Evolutionary conservation across 2,888 invertebrate genomes (phyloP), one percentile per base, ranked within the genome.

Genomic region (Elysia crispata): DNA sequence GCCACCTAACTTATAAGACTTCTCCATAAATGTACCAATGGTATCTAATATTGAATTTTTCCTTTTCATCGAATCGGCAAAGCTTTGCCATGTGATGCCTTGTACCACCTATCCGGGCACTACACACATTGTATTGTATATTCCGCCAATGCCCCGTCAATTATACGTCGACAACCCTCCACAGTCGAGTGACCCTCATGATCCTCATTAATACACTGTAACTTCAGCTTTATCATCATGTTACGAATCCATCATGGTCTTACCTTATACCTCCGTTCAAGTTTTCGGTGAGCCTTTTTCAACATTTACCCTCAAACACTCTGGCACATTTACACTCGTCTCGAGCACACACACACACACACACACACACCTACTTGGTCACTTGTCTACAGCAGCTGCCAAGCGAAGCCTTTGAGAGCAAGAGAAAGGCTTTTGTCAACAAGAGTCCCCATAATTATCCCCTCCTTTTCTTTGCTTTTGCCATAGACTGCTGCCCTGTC

Each of bases 141-240:
- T 41, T 41, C 41, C 41, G 41, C 41, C 41, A 3, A 41, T 3
- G 41, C 31, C 66, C 30, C 66, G 31, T 15, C 41, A 25, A 23
- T 50, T 70, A 23, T 70, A 31, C 50, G 33, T 31, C 69, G 31
- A 23, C 41, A 23, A 23, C 69, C 31, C 69, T 69, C 33, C 41
- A 20, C 23, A 28, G 31, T 41, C 31, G 33, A 41, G 33, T 69
- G 33, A 23, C 25, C 31, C 25, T 33, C 33, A 23, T 30, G n/a
- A 20, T 20, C 25, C 23, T 33, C 23, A 11, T 33, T 20, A 41
- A 20, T 33, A 62, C 23, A n/a, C n/a, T 23, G 28, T 25, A 62
- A 62, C 28, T 62, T 1, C 64, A 20, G 64, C 64, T 25, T 25
- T 28, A 62, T 28, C 28, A 11, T 23, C 28, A 11, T n/a, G 11